Conservation (phyloP, 2,888 invertebrate species). For the Diadegma fenestrale region DNA sequence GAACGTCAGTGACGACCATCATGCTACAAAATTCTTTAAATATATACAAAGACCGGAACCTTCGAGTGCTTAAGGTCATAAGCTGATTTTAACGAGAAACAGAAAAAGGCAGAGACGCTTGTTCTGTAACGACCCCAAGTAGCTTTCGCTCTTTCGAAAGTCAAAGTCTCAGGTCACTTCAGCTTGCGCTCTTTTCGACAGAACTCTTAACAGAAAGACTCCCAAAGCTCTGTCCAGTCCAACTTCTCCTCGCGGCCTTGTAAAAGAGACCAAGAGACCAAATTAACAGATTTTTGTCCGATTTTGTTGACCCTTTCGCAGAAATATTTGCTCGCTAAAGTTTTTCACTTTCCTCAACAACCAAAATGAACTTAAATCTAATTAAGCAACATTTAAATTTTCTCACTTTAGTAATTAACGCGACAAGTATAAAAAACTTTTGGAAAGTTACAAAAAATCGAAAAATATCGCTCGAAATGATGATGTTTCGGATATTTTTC, state of each 20-base stretch:
- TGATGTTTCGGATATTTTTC: neutral
- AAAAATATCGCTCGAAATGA: too few species aligned
- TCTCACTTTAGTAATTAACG: neutral
- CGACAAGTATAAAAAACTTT: neutral
- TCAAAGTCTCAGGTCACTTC: constrained; percentile 75
- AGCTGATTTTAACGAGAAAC: constrained; percentile 80
- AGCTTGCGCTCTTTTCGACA: constrained; percentile 52
- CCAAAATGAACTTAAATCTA: neutral
- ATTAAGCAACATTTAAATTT: neutral
- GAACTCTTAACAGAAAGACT: constrained; percentile 58
- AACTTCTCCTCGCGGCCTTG: constrained; percentile 20
- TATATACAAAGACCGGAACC: constrained; percentile 44
- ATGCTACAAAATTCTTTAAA: constrained; percentile 8
- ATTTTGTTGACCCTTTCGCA: neutral
- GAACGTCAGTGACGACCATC: constrained; percentile 6
- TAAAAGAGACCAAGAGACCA: neutral
- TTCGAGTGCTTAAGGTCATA: constrained; percentile 78
- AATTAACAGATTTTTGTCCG: neutral
- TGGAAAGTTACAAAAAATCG: neutral
- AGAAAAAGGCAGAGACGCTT: constrained; percentile 71
- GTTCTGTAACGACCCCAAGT: constrained; percentile 79
- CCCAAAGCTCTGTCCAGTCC: constrained; percentile 42
- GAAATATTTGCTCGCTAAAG: neutral
- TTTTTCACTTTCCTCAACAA: neutral
- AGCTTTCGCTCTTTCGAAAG: constrained; percentile 79